A percentile compares a stretch with the other conserved stretches of the same genome.
Conservation (phyloP, 1,140 invertebrate genomes). For the Gryon sp. region DNA sequence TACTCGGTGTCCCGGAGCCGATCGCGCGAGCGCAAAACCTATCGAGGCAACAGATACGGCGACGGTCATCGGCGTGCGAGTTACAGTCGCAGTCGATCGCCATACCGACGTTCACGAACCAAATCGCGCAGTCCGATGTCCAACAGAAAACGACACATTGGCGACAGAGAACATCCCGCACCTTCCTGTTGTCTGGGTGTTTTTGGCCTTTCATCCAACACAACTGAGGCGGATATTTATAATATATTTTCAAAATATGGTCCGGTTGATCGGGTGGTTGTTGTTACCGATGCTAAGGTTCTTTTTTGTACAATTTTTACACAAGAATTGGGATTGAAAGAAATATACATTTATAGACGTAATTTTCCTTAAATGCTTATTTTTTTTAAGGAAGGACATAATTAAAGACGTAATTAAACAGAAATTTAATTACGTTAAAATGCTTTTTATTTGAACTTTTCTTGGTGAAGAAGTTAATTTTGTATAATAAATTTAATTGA, state of each 20-base stretch:
- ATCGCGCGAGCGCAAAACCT: constrained; percentile 72
- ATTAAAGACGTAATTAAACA: no score
- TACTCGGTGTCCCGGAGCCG: constrained; percentile 76
- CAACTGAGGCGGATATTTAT: constrained; percentile 94
- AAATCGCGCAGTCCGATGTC: constrained; percentile 82
- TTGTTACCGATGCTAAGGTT: constrained; percentile 97
- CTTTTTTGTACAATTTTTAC: no score
- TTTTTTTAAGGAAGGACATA: no score
- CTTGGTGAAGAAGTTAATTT: no score
- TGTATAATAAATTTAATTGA: no score
- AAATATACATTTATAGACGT: no score
- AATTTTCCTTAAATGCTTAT: no score
- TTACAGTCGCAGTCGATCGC: constrained; percentile 80
- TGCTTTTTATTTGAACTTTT: no score
- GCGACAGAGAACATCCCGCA: constrained; percentile 89
- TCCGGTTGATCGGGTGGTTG: constrained; percentile 94
- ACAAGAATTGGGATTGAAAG: no score
- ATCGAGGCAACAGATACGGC: constrained; percentile 72
- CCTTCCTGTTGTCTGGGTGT: constrained; percentile 95
- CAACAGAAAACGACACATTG: constrained; percentile 81
- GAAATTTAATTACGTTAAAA: no score
- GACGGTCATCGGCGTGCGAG: constrained; percentile 70
- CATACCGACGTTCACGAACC: constrained; percentile 79
- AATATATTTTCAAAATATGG: constrained; percentile 97
- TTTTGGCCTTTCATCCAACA: constrained; percentile 95